These are phyloP conservation scores for Pissodes strobi DNA, from an alignment of 1,140 invertebrate genomes.

Conservation along the genomic window DNA sequence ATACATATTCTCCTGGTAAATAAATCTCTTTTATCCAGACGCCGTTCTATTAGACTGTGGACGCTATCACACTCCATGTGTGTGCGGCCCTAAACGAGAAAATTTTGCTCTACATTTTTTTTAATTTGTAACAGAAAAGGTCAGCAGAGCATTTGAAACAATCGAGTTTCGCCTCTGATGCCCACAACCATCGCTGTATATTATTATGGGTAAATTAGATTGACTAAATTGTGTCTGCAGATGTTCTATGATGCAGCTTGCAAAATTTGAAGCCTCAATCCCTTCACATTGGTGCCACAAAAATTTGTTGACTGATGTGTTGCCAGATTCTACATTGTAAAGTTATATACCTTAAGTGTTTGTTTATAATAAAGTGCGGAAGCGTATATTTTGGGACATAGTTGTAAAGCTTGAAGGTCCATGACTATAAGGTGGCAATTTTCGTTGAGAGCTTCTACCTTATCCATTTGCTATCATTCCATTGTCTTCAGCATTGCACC, in stretches of 20 bases:
- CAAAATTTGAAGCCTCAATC: neutral
- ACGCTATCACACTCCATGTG: constrained; percentile 42
- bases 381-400: neutral
- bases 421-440: neutral
- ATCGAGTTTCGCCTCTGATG: constrained; percentile 52
- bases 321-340: neutral
- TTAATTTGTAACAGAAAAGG: constrained; percentile 42
- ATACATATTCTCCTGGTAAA: constrained; percentile 6
- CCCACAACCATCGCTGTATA: constrained; percentile 7
- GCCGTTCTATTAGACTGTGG: constrained; percentile 44
- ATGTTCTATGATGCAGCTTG: neutral
- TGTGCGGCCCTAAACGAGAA: constrained; percentile 53
- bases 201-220: constrained; percentile 2
- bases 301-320: neutral
- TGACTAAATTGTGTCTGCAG: neutral
- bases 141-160: constrained; percentile 50
- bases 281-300: neutral
- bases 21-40: constrained; percentile 9
- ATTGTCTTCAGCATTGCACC: neutral
- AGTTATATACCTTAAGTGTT: too few species aligned
- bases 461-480: too few species aligned
- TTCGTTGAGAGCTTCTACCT: neutral
- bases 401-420: neutral
- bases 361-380: neutral
- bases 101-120: constrained; percentile 55